Base-by-base conservation (phyloP, 2,888 invertebrate species). In the Scaptomyza polygonia region DNA sequence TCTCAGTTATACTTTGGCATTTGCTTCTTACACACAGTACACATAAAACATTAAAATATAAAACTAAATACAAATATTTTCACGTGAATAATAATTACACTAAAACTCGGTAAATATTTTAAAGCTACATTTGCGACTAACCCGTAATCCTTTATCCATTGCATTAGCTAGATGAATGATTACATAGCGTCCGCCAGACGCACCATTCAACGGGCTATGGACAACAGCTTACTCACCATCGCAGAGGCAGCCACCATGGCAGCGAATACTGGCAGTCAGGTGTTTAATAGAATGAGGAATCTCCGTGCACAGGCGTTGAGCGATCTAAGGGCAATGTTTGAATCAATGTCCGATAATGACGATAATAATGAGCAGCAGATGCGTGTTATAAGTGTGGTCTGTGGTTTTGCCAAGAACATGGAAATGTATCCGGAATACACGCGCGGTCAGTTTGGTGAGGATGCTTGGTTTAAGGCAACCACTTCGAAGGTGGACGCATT, bases 381-480 rank as follows among this genome's bases (percentile, higher is more conserved):
- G 93, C 92, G 93, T 93, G 93, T 97, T 90, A 94, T 97, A 68
- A 96, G 96, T 57, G 97, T 96, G 14, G 96, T 96, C 63, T 96
- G 97, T 92, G 98, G 98, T 77, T 97, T 97, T 92, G 97, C 97
- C 12, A 98, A 97, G 93, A 96, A 96, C 92, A 95, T 95, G 91
- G 93, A 93, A 68, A 93, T 94, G 88, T 94, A 69, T 48, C 68
- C 95, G 85, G 94, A 94, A 91, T 94, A 95, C 79, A 93, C 93
- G 83, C 95, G 94, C 90, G 97, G 97, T 90, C 96, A 97, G 91
- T 98, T 97, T 92, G 99, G 99, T 67, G 98, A 99, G 92, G 99
- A 99, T 93, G 97, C 99, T 72, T 99, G 97, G 96, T 98, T 99
- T 92, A 94, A 94, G 89, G 93, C 94, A 63, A 92, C 93, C 77